Evolutionary conservation across 2,113 vertebrate genomes (phyloP), one percentile per base, ranked within the genome.

Genomic region (Spheniscus mendiculus): DNA sequence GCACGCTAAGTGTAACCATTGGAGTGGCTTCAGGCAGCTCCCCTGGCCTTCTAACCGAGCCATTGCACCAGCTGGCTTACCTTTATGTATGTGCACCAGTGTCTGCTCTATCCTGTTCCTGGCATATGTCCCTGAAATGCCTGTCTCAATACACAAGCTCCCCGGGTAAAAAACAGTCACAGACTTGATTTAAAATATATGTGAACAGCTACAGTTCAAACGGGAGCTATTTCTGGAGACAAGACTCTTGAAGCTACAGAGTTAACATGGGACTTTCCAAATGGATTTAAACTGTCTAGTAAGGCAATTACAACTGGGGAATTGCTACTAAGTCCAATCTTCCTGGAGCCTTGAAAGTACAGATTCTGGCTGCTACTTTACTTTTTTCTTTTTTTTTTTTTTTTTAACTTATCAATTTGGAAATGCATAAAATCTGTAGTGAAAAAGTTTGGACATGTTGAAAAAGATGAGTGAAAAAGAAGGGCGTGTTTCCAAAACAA

Each of bases 261-360:
- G 52, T 84, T 95, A 87, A 91, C 73, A 29, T 40, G 69, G 47
- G 82, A 82, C 87, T 71, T 95, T 87, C 62, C 53, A 83, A 95
- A 87, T 62, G 36, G 58, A 72, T 93, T 97, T 94, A 76, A 94
- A 93, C 82, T 83, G 40, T 72, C 66, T 87, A 42, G 49, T 40
- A 80, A 87, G 58, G 74, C 84, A 96, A 44, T 94, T 95, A 69
- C 29, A 85, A 5, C 44, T 59, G 69, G 52, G 52, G 69, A 87
- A 70, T 84, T 89, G 52, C 49, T 93, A 44, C 70, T 23, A 42
- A 96, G 65, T 56, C 0, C 0, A 87, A 65, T 87, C 66, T 95
- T 95, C 63, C 49, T 59, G 65, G 23, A 87, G 63, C 52, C 59
- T 91, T 89, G 77, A 66, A 90, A 93, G 56, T 74, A 32, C 32